Percentiles rank a stretch among this genome's conserved stretches.
These are phyloP conservation scores for Petroica traversi DNA, from an alignment of 2,113 vertebrate species.

Conservation along the genomic window DNA sequence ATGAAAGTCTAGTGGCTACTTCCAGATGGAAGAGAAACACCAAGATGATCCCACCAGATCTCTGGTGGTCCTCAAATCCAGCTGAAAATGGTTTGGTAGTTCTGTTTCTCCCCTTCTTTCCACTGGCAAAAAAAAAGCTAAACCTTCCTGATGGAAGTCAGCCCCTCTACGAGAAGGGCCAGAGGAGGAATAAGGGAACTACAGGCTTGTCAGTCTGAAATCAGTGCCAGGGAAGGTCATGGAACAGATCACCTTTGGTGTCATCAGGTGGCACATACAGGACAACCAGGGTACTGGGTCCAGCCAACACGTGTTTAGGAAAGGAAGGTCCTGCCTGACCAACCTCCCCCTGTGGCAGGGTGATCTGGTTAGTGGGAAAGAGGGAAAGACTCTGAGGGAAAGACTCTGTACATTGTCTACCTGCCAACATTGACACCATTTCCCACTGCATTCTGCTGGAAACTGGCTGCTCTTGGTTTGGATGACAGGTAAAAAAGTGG, in stretches of 20 bases:
- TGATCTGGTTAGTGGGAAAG: not conserved
- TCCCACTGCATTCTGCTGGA: not conserved
- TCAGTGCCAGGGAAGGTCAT: not conserved
- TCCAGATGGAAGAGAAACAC: not conserved
- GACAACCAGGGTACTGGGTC: not conserved
- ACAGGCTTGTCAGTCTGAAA: not conserved
- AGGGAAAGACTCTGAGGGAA: too few species aligned
- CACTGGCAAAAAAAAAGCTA: not conserved
- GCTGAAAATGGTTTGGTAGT: not conserved
- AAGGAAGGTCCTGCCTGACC: not conserved
- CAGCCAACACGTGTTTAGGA: fast-evolving
- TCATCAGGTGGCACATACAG: not conserved
- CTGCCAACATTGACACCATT: not conserved
- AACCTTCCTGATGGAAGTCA: not conserved
- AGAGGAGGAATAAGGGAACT: not conserved
- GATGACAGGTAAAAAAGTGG: not conserved
- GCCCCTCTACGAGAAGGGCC: not conserved
- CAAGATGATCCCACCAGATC: not conserved
- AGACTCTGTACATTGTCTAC: not conserved
- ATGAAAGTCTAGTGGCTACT: not conserved
- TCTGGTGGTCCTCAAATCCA: not conserved
- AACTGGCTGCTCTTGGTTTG: not conserved
- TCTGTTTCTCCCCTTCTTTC: not conserved
- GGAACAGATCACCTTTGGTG: not conserved
- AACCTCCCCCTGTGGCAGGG: not conserved